These are phyloP conservation scores for Brachionichthys hirsutus DNA, from an alignment of 2,113 vertebrate species.

Conservation along the genomic window DNA sequence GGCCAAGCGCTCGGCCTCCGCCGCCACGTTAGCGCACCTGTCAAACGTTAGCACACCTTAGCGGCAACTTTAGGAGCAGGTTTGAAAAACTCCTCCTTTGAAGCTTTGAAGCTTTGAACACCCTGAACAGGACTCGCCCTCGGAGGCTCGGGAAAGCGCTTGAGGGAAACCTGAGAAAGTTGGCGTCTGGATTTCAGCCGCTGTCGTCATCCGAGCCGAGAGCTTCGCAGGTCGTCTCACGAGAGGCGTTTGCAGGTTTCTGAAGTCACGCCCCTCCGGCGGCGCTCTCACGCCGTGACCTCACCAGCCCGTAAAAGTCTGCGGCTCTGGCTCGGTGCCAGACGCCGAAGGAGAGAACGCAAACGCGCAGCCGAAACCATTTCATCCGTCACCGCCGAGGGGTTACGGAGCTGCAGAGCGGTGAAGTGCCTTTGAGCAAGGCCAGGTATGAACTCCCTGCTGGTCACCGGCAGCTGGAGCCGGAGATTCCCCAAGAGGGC, in stretches of 20 bases:
- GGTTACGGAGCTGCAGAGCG: neutral
- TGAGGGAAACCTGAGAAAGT: slow-evolving; percentile 56
- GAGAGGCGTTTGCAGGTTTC: too few species aligned
- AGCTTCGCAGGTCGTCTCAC: too few species aligned
- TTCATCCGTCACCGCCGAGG: neutral
- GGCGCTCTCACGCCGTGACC: neutral
- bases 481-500: too few species aligned
- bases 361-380: neutral
- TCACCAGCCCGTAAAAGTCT: slow-evolving; percentile 1
- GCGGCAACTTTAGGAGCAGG: slow-evolving; percentile 10
- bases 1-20: too few species aligned
- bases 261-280: neutral
- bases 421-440: neutral
- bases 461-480: too few species aligned
- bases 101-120: slow-evolving; percentile 21
- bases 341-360: neutral
- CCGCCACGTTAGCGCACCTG: too few species aligned
- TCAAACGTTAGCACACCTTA: neutral
- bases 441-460: neutral
- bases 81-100: slow-evolving; percentile 43
- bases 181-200: slow-evolving; percentile 58
- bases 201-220: slow-evolving; percentile 60
- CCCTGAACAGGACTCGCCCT: slow-evolving; percentile 42
- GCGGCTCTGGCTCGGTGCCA: slow-evolving; percentile 15
- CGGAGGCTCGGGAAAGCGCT: slow-evolving; percentile 37